Conservation (phyloP, 1,140 invertebrate species). For the Drosophila ambigua region DNA sequence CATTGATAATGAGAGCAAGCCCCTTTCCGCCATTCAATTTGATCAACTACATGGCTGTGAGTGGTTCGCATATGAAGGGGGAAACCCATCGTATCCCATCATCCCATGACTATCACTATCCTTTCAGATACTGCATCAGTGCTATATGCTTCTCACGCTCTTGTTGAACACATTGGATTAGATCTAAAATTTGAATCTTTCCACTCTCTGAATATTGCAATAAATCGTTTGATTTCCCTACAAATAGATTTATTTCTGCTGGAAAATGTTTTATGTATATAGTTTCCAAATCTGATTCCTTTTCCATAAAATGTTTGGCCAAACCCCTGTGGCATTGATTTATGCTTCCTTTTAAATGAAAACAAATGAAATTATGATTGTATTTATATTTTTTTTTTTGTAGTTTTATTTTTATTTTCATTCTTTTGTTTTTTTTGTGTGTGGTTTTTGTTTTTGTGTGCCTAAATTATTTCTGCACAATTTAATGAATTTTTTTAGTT, state of each 20-base stretch:
- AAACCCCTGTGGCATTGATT: too few relatives aligned
- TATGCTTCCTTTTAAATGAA: background rate
- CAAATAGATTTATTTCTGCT: too few relatives aligned
- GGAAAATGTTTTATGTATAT: too few relatives aligned
- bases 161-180: constrained; percentile 49
- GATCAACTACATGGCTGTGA: constrained; percentile 40
- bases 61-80: background rate
- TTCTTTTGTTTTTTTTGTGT: constrained; percentile 26
- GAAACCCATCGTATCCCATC: background rate
- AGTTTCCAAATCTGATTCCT: too few relatives aligned
- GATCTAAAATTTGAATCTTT: background rate
- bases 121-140: constrained; percentile 55
- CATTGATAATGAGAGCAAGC: constrained; percentile 25
- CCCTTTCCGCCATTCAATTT: constrained; percentile 54
- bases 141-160: constrained; percentile 52
- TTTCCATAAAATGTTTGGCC: too few relatives aligned
- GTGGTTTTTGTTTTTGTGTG: constrained; percentile 37
- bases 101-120: background rate
- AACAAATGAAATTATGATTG: background rate
- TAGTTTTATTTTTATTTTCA: constrained; percentile 25
- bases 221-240: too few relatives aligned
- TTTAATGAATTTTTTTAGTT: constrained; percentile 61
- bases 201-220: background rate
- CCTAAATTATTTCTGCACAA: constrained; percentile 69
- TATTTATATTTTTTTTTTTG: constrained; percentile 32